A percentile compares a stretch with the other conserved stretches of the same genome.
Evolutionary conservation across 2,888 invertebrate genomes (phyloP).

Genomic region (Nephrocerus scutellatus): DNA sequence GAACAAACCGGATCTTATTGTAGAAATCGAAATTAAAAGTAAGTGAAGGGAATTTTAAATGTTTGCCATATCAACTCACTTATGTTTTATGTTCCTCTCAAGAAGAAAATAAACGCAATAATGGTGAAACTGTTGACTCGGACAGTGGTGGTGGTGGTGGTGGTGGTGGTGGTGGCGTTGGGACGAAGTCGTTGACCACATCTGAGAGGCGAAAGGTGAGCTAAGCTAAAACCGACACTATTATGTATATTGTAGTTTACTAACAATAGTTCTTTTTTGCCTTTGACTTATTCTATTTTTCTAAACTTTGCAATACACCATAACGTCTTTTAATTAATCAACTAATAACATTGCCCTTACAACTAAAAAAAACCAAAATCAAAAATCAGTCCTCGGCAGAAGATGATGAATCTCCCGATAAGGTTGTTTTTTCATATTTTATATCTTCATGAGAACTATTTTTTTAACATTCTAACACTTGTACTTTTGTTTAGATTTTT

Average conservation of each 20-base stretch:
- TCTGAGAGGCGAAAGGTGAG: conserved; percentile 68
- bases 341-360: too few relatives aligned
- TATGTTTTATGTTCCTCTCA: conserved; percentile 8
- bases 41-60: conserved; percentile 31
- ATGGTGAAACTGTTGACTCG: conserved; percentile 33
- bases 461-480: too few relatives aligned
- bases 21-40: conserved; percentile 51
- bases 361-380: conserved; percentile 21
- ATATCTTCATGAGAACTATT: too few relatives aligned
- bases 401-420: conserved; percentile 45
- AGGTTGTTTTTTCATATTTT: conserved; percentile 44
- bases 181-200: conserved; percentile 68
- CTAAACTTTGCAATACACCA: neutral
- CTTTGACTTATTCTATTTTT: neutral
- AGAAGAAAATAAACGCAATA: conserved; percentile 29
- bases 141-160: conserved; percentile 16
- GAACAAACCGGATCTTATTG: conserved; percentile 41
- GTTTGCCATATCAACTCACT: neutral
- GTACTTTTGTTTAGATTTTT: conserved; percentile 38
- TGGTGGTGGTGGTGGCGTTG: conserved; percentile 45
- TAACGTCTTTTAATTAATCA: neutral
- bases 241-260: conserved; percentile 2
- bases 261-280: conserved; percentile 5
- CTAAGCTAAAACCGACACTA: conserved; percentile 24
- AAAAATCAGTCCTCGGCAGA: conserved; percentile 38